Evolutionary conservation across 2,797 vertebrate genomes (phyloP).

Genomic region (Gallinago solitaria): DNA sequence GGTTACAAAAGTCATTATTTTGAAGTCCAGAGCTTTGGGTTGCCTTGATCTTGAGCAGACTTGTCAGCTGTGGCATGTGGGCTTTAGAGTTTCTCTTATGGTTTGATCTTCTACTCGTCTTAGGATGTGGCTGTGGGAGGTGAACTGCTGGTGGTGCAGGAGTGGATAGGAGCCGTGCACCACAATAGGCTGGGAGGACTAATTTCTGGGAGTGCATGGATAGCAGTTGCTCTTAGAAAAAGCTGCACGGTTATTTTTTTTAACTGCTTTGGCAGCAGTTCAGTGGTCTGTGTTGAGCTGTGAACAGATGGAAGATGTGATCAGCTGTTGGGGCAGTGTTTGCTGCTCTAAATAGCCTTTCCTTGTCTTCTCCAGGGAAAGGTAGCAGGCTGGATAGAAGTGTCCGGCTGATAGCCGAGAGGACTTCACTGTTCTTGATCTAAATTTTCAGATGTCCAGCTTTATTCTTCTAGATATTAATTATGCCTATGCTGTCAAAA

Average conservation of each 20-base stretch:
- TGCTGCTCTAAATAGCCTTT: slow-evolving; percentile 36
- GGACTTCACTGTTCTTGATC: neutral
- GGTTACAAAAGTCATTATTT: neutral
- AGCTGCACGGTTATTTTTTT: neutral
- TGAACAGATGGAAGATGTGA: slow-evolving; percentile 54
- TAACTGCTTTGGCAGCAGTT: slow-evolving; percentile 30
- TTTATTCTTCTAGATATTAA: neutral
- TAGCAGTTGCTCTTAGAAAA: neutral
- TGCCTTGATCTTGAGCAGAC: neutral
- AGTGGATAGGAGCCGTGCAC: neutral
- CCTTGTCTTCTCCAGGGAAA: neutral
- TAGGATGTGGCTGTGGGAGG: neutral
- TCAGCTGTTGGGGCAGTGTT: slow-evolving; percentile 56
- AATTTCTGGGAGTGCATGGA: neutral
- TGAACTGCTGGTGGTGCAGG: neutral
- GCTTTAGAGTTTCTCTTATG: neutral
- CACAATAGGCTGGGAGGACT: fast-evolving
- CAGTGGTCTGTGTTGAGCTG: slow-evolving; percentile 28
- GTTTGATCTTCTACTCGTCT: neutral
- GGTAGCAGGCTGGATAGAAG: neutral
- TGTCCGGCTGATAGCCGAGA: neutral
- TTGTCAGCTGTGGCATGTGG: neutral
- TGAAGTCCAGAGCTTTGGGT: neutral
- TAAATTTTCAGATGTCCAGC: neutral
- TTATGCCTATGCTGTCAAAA: neutral